Base-by-base conservation (phyloP, 2,888 invertebrate genomes). In the Brachypalpus laphriformis region DNA sequence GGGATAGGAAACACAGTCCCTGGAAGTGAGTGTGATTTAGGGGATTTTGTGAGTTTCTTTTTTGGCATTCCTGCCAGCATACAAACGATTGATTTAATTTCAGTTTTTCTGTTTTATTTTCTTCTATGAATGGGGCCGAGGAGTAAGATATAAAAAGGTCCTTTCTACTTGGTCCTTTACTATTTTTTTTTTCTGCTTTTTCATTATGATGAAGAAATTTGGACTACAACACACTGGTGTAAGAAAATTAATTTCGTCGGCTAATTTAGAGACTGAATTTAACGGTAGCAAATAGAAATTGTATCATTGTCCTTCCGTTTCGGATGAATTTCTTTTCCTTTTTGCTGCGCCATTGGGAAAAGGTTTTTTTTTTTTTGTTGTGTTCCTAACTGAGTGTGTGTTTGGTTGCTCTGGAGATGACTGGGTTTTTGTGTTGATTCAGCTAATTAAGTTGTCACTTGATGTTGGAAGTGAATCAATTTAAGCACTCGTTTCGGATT, bases 41-140 rank as follows among this genome's bases (percentile, higher is more conserved):
- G 16, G 28, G 49, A 59, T 61, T 74, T 34, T 25, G 20, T 18
- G 3, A 8, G 16, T 72, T 72, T 54, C 51, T 7, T 63, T 63
- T 40, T 42, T 14, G 1, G 16, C 16, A 1, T 47, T 14, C 14
- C 14, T 14, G 14, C 14, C 14, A 20, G 37, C 57, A 71, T 49
- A 40, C 76, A 61, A 68, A 45, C 68, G 77, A 78, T 78, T 78
- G 77, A 78, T 78, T 78, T 56, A 70, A 70, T 63, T 78, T 63
- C 6, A 14, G 25, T 49, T 56, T 57, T 40, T 25, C 18, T 45
- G 11, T 57, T 18, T 37, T 9, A 20, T 16, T 20, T 8, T 42
- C 25, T 16, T 45, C 18, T 28, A 47, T 3, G 56, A 65, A 22
- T 61, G 16, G 25, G 20, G 9, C 16, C 34, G 25, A 6, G n/a